A percentile compares a stretch with the other conserved stretches of the same genome.
Evolutionary conservation across 2,888 invertebrate genomes (phyloP).

Genomic region (Drosophila merina): DNA sequence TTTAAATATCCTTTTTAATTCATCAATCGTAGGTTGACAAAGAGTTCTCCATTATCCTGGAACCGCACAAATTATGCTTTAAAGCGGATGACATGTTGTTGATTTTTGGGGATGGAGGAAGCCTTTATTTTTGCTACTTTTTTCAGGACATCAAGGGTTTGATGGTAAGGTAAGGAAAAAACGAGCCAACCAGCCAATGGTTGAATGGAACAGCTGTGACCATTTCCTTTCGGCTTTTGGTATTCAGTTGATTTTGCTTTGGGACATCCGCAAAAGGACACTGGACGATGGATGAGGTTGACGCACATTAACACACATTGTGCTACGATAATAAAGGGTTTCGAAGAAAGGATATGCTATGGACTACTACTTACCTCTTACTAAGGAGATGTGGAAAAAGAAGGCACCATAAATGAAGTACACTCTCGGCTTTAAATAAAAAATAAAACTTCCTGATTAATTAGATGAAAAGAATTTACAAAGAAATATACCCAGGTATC

Average conservation of each 20-base stretch:
- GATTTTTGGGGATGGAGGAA: neutral
- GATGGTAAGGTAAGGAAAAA: constrained; percentile 13
- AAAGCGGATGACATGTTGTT: constrained; percentile 73
- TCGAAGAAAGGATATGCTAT: neutral
- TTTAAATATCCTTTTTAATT: neutral
- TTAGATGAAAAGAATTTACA: neutral
- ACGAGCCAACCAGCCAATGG: constrained; percentile 37
- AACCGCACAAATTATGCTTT: constrained; percentile 81
- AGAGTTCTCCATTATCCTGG: constrained; percentile 72
- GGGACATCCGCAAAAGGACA: constrained; percentile 23
- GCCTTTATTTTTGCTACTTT: neutral
- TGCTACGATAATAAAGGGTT: constrained; percentile 40
- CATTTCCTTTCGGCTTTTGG: constrained; percentile 68
- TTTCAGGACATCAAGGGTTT: neutral
- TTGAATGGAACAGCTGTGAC: constrained; percentile 74
- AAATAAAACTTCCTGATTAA: no score
- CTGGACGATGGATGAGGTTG: constrained; percentile 34
- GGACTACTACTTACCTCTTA: neutral
- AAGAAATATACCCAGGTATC: neutral
- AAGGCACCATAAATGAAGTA: no score
- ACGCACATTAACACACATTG: constrained; percentile 81
- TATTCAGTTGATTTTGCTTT: constrained; percentile 15
- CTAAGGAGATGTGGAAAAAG: no score
- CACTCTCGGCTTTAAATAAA: no score
- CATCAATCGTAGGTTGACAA: constrained; percentile 32